Percentiles rank a stretch among this genome's conserved stretches.
These are phyloP conservation scores for Brachionus koreanus DNA, from an alignment of 1,140 invertebrate species.

Conservation along the genomic window DNA sequence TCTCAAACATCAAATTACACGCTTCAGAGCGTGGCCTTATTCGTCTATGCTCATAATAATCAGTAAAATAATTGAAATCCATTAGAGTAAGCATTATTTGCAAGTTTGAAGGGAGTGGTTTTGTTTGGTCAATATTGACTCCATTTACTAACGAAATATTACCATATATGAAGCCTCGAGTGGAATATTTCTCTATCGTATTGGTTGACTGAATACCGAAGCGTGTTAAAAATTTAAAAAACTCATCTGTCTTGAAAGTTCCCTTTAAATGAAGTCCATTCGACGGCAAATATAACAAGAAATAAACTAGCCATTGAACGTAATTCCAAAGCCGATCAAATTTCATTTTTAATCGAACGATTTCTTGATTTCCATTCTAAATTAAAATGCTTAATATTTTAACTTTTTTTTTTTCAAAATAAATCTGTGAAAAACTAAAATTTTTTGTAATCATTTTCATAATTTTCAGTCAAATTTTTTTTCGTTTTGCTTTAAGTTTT, in stretches of 20 bases:
- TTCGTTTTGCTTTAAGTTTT: not conserved
- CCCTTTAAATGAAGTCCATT: constrained; percentile 52
- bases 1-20: constrained; percentile 78
- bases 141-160: constrained; percentile 77
- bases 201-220: constrained; percentile 97
- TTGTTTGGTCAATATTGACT: constrained; percentile 52
- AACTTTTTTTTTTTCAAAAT: not conserved
- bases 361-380: not conserved
- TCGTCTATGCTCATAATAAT: constrained; percentile 45
- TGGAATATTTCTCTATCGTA: constrained; percentile 69
- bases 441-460: not conserved
- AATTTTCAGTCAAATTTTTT: not conserved
- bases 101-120: not conserved
- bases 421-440: not conserved
- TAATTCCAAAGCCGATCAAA: not conserved
- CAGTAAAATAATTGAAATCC: constrained; percentile 44
- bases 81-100: constrained; percentile 18
- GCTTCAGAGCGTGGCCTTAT: constrained; percentile 64
- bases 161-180: constrained; percentile 88
- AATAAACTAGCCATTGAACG: not conserved
- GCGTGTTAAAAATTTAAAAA: constrained; percentile 85
- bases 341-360: not conserved
- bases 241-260: constrained; percentile 62
- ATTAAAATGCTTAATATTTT: not conserved
- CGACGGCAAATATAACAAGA: not conserved